Evolutionary conservation across 2,113 vertebrate species (phyloP).

Genomic region (Percopsis transmontana): DNA sequence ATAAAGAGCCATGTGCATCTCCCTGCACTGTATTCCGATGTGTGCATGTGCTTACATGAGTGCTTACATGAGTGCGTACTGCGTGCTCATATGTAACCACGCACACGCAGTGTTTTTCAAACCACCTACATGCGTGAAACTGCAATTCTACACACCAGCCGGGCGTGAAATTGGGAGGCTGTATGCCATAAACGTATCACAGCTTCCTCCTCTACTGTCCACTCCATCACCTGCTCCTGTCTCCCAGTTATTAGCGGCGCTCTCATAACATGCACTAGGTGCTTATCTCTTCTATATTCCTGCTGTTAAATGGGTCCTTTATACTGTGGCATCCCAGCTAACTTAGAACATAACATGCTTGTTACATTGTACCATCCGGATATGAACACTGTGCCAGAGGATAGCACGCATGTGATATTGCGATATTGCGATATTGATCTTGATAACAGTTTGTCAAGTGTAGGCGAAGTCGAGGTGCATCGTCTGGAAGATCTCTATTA

Average conservation of each 20-base stretch:
- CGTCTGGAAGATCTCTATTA: too few species aligned
- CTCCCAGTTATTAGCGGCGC: neutral
- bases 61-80: constrained; percentile 9
- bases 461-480: too few species aligned
- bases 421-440: too few species aligned
- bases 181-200: constrained; percentile 43
- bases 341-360: too few species aligned
- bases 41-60: constrained; percentile 11
- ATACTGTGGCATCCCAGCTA: too few species aligned
- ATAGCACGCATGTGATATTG: too few species aligned
- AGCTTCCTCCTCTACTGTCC: constrained; percentile 1
- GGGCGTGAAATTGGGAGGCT: constrained; percentile 71
- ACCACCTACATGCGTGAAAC: constrained; percentile 58
- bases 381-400: too few species aligned
- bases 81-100: neutral
- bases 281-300: constrained; percentile 3
- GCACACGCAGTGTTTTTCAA: constrained; percentile 27
- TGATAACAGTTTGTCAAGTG: too few species aligned
- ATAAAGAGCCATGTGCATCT: too few species aligned
- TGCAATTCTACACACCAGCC: constrained; percentile 53
- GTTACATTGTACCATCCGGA: too few species aligned
- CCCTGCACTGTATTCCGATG: neutral
- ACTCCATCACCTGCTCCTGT: constrained; percentile 6
- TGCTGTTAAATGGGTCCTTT: neutral
- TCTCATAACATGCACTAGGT: neutral